Conservation (phyloP, 2,888 invertebrate genomes). For the Orgyia antiqua region DNA sequence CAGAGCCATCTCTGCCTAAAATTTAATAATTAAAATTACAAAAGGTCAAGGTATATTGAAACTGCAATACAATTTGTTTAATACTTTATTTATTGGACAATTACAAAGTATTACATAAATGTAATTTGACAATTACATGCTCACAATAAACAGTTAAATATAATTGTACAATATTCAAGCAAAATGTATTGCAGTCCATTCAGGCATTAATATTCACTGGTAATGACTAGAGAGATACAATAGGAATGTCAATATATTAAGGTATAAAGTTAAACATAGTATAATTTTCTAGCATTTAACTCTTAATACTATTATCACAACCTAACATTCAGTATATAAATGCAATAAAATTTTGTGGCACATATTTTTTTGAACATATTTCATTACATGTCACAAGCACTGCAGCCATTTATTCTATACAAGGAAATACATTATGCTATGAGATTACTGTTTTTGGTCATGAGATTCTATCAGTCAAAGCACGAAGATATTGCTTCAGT, state of each 20-base stretch:
- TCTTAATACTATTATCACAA: conserved; percentile 59
- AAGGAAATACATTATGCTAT: too few relatives aligned
- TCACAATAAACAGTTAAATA: conserved; percentile 45
- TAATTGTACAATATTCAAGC: conserved; percentile 28
- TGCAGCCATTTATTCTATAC: too few relatives aligned
- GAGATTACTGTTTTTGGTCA: conserved; percentile 7
- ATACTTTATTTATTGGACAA: conserved; percentile 59
- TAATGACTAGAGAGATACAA: conserved; percentile 45
- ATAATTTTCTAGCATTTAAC: too few relatives aligned
- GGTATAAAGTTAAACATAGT: too few relatives aligned
- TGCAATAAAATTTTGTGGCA: conserved; percentile 37
- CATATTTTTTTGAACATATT: too few relatives aligned
- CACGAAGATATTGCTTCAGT: background rate
- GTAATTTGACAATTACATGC: conserved; percentile 47
- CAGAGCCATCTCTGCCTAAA: conserved; percentile 96
- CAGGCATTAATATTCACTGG: conserved; percentile 25
- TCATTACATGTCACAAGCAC: too few relatives aligned
- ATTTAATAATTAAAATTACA: conserved; percentile 40
- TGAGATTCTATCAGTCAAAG: conserved; percentile 12
- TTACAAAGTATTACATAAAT: conserved; percentile 46
- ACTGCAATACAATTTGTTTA: conserved; percentile 77
- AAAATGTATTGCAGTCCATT: conserved; percentile 74
- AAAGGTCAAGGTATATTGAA: conserved; percentile 55
- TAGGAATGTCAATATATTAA: conserved; percentile 12
- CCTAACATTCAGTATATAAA: conserved; percentile 54